Base-by-base conservation (phyloP, 2,113 vertebrate genomes). In the Epinephelus fuscoguttatus region DNA sequence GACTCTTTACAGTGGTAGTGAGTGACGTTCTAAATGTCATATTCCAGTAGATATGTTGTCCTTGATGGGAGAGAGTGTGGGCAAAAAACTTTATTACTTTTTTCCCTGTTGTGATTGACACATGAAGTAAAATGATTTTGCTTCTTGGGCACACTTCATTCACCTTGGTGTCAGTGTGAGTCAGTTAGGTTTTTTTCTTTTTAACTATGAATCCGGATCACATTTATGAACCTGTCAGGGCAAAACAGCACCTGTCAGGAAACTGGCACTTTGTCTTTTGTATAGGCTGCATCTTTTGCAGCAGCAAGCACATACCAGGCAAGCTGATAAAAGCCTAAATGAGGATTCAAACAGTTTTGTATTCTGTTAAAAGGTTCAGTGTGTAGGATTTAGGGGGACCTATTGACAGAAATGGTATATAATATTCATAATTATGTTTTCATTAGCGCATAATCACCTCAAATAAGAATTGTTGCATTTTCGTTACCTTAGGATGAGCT, bases 21-120 rank as follows among this genome's bases (percentile, higher is more conserved):
- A 59, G 23, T 45, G 42, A 59, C 55, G 40, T 73, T 70, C 18
- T 25, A 77, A 85, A 87, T 80, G 37, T 78, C 68, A 77, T 27
- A 40, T 68, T 82, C n/a, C 25, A 14, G 17, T 37, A 7, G 42
- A 19, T 52, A 21, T 68, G 56, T 70, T 84, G 23, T 73, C 62
- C 52, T 76, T 33, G 62, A 55, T 75, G 11, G 17, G 17, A 53
- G 18, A 23, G 1, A 30, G 18, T 1, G 14, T 12, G 12, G 23
- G 11, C 7, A 47, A 37, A 18, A 6, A 18, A 6, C 33, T 30
- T 56, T 27, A 49, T 45, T 60, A 4, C 18, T 49, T 45, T 81
- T 9, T 50, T 57, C 42, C n/a, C 8, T 60, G 11, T 70, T 19
- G 25, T 86, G 82, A 79, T 61, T 78, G 78, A 57, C 64, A 68